Base-by-base conservation (phyloP, 2,888 invertebrate genomes). In the Criorhina ranunculi region DNA sequence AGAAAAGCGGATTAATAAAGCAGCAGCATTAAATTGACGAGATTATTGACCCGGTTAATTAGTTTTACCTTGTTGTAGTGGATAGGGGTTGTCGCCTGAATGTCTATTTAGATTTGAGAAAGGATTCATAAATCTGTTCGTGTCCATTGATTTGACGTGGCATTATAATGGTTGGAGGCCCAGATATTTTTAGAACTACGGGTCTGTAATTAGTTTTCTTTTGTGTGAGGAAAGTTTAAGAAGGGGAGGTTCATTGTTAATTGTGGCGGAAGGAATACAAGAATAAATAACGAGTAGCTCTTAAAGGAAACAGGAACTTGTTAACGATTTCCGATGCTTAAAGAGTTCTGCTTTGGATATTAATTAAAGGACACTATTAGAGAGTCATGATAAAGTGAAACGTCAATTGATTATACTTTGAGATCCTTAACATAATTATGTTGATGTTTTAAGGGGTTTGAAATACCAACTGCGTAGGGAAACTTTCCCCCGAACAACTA, bases 1-100 rank as follows among this genome's bases (percentile, higher is more conserved):
- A 24, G 35, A 19, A 11, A 53, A 24, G 35, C 29, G 15, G 70
- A 49, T 37, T 46, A 37, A 70, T 46, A 29, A 51, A 12, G 19
- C 51, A 12, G 40, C 2, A 33, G 31, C 15, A 51, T 19, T 31
- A 15, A 37, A 49, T 35, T 60, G 51, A 60, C 60, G 60, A n/a
- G 31, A 33, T 40, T 72, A 51, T 60, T 59, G 60, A 72, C 72
- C 72, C 46, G 29, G 29, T 51, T 72, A 72, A 72, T 72, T 72
- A 51, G 51, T 51, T 72, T 51, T 33, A 51, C 49, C 60, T 53
- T 60, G 17, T 53, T 60, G 17, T 2, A 9, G n/a, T 40, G 35
- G 9, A 37, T 31, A 40, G 9, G 31, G 40, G 60, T 33, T 17
- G 49, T 40, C 51, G 42, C 0, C 15, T 46, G 31, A 60, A n/a